phyloP scores from a whole-genome alignment of 2,888 invertebrate species.

The Pherbina coryleti region DNA sequence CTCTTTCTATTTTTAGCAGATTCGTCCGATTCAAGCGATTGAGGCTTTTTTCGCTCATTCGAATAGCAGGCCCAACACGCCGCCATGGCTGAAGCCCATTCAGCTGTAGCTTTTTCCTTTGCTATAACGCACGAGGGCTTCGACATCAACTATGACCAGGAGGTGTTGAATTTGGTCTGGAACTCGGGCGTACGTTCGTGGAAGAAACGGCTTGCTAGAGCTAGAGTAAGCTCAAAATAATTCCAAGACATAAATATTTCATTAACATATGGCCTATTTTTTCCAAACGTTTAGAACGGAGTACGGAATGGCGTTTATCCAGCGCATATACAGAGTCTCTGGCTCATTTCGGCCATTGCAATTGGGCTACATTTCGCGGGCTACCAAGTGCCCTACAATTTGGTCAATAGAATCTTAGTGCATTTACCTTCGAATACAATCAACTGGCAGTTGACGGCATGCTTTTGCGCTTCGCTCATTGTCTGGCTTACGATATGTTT shows the following conservation, averaged over 20 bases:
- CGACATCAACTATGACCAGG: conserved; percentile 97
- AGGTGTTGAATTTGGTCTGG: conserved; percentile 95
- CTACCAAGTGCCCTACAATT: conserved; percentile 84
- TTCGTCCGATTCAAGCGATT: not conserved
- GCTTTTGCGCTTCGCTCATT: conserved; percentile 80
- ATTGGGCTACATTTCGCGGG: conserved; percentile 85
- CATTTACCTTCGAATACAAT: conserved; percentile 79
- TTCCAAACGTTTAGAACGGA: conserved; percentile 82
- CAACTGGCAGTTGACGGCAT: conserved; percentile 81
- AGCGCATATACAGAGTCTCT: conserved; percentile 90
- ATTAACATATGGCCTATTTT: not conserved
- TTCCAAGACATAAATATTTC: not conserved
- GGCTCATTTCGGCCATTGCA: conserved; percentile 84
- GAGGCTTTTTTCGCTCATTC: not conserved
- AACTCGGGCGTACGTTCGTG: conserved; percentile 94
- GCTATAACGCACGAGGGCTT: conserved; percentile 98
- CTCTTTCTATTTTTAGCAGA: too few species aligned
- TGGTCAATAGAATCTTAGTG: conserved; percentile 80
- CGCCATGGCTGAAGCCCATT: conserved; percentile 97
- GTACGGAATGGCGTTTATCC: conserved; percentile 96
- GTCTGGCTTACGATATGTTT: conserved; percentile 91
- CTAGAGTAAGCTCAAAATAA: conserved; percentile 78
- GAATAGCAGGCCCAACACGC: not conserved
- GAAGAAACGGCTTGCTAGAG: conserved; percentile 91
- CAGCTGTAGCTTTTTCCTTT: conserved; percentile 97